A percentile compares a stretch with the other conserved stretches of the same genome.
Conservation (phyloP, 2,888 invertebrate genomes). For the Gisinianus flammeolus region DNA sequence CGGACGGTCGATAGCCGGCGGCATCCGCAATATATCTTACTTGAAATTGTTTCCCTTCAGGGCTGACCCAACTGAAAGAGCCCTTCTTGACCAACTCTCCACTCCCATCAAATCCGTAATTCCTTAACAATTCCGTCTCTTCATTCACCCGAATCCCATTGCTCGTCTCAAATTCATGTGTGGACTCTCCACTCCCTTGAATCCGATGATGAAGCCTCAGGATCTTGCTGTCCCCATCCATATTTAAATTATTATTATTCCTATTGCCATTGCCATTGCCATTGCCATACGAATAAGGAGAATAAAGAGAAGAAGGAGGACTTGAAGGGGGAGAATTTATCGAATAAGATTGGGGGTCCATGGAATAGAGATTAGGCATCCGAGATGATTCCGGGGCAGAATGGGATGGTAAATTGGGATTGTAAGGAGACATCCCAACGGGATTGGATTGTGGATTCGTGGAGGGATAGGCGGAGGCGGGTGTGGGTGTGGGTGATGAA, state of each 20-base stretch:
- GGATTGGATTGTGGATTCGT: slow-evolving; percentile 55
- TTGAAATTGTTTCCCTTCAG: slow-evolving; percentile 22
- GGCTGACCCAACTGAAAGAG: slow-evolving; percentile 18
- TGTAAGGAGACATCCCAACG: slow-evolving; percentile 55
- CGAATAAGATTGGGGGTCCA: slow-evolving; percentile 55
- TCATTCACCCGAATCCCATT: slow-evolving; percentile 16
- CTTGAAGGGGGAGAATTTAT: neutral
- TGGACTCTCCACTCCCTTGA: no score
- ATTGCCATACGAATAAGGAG: no score
- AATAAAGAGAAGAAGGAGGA: no score
- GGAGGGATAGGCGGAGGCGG: slow-evolving; percentile 23
- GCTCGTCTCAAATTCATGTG: neutral
- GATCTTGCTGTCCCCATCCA: neutral
- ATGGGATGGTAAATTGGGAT: slow-evolving; percentile 55
- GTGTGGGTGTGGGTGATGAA: slow-evolving; percentile 1
- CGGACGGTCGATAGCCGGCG: neutral
- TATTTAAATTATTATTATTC: neutral
- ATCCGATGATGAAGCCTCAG: neutral
- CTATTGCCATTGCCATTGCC: no score
- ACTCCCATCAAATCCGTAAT: neutral
- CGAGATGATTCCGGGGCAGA: slow-evolving; percentile 54
- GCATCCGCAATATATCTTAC: slow-evolving; percentile 31
- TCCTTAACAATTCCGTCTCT: neutral
- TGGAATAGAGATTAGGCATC: slow-evolving; percentile 54
- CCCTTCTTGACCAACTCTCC: slow-evolving; percentile 3